A percentile compares a stretch with the other conserved stretches of the same genome.
These are phyloP conservation scores for Macrophya annulata DNA, from an alignment of 2,888 invertebrate species.

Conservation along the genomic window DNA sequence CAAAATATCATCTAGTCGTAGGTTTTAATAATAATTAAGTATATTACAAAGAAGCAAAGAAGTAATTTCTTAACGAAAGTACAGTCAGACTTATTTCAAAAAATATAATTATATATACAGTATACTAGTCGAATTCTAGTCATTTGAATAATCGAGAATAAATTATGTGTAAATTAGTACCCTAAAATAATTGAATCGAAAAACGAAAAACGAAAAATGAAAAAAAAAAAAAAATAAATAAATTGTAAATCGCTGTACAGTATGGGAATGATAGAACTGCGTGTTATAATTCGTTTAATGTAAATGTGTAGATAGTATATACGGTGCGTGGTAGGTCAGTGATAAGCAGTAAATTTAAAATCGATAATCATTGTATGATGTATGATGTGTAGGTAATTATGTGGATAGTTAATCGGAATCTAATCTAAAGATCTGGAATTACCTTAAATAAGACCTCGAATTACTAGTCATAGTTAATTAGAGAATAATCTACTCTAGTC, in stretches of 20 bases:
- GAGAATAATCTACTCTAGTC: not conserved
- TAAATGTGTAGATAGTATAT: constrained; percentile 65
- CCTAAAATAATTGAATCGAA: not conserved
- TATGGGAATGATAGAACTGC: not conserved
- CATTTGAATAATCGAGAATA: not conserved
- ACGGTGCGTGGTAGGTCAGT: constrained; percentile 54
- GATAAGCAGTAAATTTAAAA: constrained; percentile 18
- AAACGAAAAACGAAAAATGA: no score
- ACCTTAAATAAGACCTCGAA: not conserved
- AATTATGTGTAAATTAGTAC: not conserved
- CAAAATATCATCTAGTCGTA: constrained; percentile 62
- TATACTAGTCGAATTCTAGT: constrained; percentile 6
- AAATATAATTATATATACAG: not conserved
- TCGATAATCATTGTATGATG: constrained; percentile 8
- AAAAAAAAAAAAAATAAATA: not conserved
- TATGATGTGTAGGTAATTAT: not conserved
- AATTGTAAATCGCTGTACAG: constrained; percentile 47
- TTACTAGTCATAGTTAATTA: not conserved
- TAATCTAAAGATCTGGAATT: not conserved
- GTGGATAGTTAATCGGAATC: not conserved
- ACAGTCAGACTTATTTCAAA: not conserved
- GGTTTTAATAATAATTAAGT: constrained; percentile 20
- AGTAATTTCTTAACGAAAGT: not conserved
- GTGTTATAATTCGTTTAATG: constrained; percentile 57
- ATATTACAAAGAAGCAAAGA: not conserved